Base-by-base conservation (phyloP, 64 coral and sea anemone genomes). In the Hydrozoanthus tunicans region DNA sequence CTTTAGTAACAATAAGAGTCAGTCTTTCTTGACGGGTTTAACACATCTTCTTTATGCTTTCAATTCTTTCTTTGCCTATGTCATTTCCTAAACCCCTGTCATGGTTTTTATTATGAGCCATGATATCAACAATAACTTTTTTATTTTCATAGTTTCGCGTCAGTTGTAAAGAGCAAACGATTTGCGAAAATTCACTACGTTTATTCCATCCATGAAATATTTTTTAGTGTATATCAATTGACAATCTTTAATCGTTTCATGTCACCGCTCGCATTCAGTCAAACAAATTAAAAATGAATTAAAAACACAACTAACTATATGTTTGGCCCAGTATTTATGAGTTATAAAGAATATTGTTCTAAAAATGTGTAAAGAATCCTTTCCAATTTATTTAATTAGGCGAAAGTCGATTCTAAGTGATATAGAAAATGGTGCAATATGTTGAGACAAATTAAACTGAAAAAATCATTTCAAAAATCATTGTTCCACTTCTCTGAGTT, bases 1-100 rank as follows among this genome's bases (percentile, higher is more conserved):
- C 74, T 73, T 88, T 57, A 3, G 12, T 60, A 74, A 88, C 84
- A 88, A 88, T 74, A 6, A 73, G 5, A 88, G 84, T 73, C 84
- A 88, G 5, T 88, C 56, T 88, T 70, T 73, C 23, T 58, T 88
- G 84, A 88, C 84, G 66, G 55, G 56, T 51, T 73, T 73, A 88
- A 88, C 74, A 88, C 69, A 74, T 74, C 10, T 73, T 60, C 74
- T 70, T 86, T 86, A 82, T 82, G 61, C 64, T 66, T 52, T 63
- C 9, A 17, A 2, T 63, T 82, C 6, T 64, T 13, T 82, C 80
- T 82, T 65, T 82, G 20, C 84, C 9, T 27, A 73, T 73, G 84
- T 88, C 69, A 88, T 60, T 75, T 65, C 12, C 69, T 58, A 88
- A 88, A 61, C 60, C 83, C 83, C 60, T 55, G 3, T 86, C 56